Base-by-base conservation (phyloP, 2,797 vertebrate genomes). In the Sebastes alutus region DNA sequence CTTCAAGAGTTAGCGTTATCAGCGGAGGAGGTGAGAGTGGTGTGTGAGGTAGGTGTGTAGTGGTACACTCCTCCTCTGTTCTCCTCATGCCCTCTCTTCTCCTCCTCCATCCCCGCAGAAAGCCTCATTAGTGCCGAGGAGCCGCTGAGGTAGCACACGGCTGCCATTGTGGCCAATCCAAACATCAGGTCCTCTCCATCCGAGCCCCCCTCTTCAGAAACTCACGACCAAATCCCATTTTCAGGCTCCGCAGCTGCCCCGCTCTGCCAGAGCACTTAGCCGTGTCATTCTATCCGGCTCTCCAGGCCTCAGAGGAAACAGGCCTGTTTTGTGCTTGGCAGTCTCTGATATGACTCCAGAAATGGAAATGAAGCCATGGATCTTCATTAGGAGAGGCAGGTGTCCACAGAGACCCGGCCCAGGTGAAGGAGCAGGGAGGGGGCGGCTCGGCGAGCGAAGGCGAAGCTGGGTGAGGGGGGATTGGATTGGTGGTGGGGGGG, bases 311-410 rank as follows among this genome's bases (percentile, higher is more conserved):
- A n/a, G 91, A 93, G 93, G 91, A 95, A 95, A 95, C 95, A 96
- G 91, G 91, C 93, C 85, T 76, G 88, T 94, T 95, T 97, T 97
- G 97, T 98, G 95, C 91, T 89, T 76, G 75, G 85, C 88, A 86
- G 93, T 94, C 88, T 96, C 95, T 82, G 96, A 97, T 95, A 95
- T 95, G 95, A 96, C 97, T 96, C 96, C 96, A 96, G 95, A 95
- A 93, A 95, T 96, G 95, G 95, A 97, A 97, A 97, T 97, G 83
- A 94, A 94, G 95, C 94, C 90, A 95, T 96, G 94, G 94, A 96
- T 97, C 96, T 97, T 97, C 97, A 98, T 98, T 97, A 97, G 93
- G 93, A 95, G 93, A 96, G 94, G 97, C 97, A 99, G 97, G 97
- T 99, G 98, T 96, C 96, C 95, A 84, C 88, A 85, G 89, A 93